Evolutionary conservation across 2,113 vertebrate species (phyloP), one percentile per base, ranked within the genome.

Genomic region (Corythornis vintsioides): DNA sequence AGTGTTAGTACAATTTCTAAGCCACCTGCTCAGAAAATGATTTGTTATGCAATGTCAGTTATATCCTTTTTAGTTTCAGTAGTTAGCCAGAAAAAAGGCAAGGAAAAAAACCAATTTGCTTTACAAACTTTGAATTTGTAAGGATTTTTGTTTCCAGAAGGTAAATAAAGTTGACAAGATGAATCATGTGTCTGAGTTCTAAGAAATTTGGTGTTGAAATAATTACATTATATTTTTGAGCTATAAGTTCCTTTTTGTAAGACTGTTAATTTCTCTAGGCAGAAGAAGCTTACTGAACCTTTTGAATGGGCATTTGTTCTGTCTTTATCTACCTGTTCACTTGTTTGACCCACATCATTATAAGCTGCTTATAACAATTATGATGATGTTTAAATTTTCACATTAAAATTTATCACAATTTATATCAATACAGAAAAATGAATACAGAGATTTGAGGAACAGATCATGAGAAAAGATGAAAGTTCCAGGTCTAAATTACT

Each of bases 21-120:
- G 59, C 55, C 84, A 91, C 61, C 66, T 93, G 57, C 66, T 87
- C 71, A 91, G 64, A 91, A 94, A 94, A 89, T 59, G 7, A 12
- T 57, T 90, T 67, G 6, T 47, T 90, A 59, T 13, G 38, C 13
- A 11, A 57, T 74, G 60, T 59, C 82, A 86, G 14, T 64, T 86
- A 57, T 74, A 60, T 79, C 71, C 84, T 31, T 89, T 94, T 65
- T 53, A 40, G 50, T 74, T 96, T 94, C 59, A 85, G 55, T 83
- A 59, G 28, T 63, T 82, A 89, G 16, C n/a, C 64, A 94, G 86
- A 90, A 42, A 79, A 94, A 89, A 87, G 71, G 26, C 33, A 89
- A 86, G 83, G 38, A 85, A 89, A 57, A 79, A 96, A 94, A 89
- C 14, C 50, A 83, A 76, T 89, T 96, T 89, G 11, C 64, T 59